Percentiles rank a stretch among this genome's conserved stretches.
These are phyloP conservation scores for Ridgeia piscesae DNA, from an alignment of 1,140 invertebrate genomes.

Conservation along the genomic window DNA sequence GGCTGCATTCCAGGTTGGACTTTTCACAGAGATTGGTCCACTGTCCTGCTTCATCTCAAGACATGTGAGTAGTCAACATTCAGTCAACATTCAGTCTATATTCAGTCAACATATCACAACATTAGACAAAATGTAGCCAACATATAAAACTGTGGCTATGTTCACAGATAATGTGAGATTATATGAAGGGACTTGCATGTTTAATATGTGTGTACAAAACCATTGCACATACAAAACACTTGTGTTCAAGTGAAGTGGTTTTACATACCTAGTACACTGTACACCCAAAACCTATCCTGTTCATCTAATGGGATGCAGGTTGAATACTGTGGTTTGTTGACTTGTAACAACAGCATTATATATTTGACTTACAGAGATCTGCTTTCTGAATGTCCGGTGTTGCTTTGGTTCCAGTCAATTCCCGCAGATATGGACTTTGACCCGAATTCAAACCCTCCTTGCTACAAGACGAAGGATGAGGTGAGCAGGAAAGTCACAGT, in stretches of 20 bases:
- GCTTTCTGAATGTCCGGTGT: conserved; percentile 1
- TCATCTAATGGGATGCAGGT: too few relatives aligned
- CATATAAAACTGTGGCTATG: neutral
- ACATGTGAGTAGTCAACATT: conserved; percentile 77
- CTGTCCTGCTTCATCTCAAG: conserved; percentile 98
- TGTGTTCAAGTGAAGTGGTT: too few relatives aligned
- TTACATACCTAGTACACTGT: too few relatives aligned
- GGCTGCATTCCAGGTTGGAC: conserved; percentile 75
- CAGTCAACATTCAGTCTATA: too few relatives aligned
- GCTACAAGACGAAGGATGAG: conserved; percentile 98
- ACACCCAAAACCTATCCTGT: too few relatives aligned
- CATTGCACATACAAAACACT: neutral
- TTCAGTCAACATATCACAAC: too few relatives aligned
- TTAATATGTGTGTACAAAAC: neutral
- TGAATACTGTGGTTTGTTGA: neutral
- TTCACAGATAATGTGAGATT: neutral
- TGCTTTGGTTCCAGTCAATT: conserved; percentile 77
- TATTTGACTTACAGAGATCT: neutral
- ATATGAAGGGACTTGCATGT: neutral
- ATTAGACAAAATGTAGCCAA: neutral
- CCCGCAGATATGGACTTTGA: conserved; percentile 99
- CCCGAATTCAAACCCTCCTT: conserved; percentile 94
- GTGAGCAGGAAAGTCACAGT: conserved; percentile 54
- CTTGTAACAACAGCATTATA: neutral
- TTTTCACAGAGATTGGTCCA: conserved; percentile 99